phyloP scores from a whole-genome alignment of 2,113 vertebrate genomes.

The Tachycineta bicolor region DNA sequence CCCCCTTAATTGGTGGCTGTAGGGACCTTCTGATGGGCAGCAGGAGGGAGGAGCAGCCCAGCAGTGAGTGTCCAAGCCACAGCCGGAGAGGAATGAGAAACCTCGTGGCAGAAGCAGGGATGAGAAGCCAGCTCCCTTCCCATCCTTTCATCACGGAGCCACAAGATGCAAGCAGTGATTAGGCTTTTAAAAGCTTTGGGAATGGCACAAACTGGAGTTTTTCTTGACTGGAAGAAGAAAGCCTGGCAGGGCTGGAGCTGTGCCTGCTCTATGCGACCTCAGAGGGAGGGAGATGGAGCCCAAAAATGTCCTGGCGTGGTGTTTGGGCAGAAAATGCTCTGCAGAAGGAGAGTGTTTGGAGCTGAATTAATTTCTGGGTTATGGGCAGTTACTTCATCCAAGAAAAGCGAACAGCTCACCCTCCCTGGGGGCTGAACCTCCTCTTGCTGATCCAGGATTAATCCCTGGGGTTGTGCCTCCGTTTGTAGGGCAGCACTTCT shows the following conservation, averaged over 20 bases:
- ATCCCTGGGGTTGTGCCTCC: neutral
- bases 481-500: neutral
- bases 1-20: neutral
- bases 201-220: neutral
- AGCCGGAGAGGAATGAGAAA: neutral
- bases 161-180: constrained; percentile 36
- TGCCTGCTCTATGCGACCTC: neutral
- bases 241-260: neutral
- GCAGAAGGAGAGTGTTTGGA: neutral
- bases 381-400: neutral
- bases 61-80: neutral
- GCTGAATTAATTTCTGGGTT: neutral
- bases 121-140: neutral
- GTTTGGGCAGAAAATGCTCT: neutral
- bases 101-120: neutral
- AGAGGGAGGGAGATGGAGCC: neutral
- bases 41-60: neutral
- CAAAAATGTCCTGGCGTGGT: neutral
- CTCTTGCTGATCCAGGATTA: neutral
- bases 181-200: constrained; percentile 1
- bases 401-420: neutral
- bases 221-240: neutral
- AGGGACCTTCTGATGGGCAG: neutral
- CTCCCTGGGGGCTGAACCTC: neutral
- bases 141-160: constrained; percentile 47